Conservation (phyloP, 2,797 vertebrate species). For the Hylomyscus alleni region DNA sequence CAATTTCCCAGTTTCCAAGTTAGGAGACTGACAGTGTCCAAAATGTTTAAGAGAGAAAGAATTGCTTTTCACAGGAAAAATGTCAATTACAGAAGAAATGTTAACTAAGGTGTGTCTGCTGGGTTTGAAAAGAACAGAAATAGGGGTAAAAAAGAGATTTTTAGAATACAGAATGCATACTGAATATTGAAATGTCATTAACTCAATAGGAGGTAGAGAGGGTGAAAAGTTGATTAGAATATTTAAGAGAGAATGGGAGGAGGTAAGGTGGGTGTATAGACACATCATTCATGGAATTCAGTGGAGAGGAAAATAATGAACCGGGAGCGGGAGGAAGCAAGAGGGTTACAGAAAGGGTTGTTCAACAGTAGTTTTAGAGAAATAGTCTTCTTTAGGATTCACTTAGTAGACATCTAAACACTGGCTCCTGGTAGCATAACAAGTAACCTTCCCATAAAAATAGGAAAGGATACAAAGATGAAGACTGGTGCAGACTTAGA, state of each 20-base stretch:
- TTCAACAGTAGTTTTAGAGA: background rate
- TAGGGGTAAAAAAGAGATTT: background rate
- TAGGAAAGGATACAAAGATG: background rate
- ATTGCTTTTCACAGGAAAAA: background rate
- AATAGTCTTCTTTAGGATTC: background rate
- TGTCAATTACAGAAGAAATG: background rate
- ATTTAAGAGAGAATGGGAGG: background rate
- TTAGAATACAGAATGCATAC: background rate
- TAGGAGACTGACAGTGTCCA: background rate
- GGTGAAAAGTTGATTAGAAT: constrained; percentile 8
- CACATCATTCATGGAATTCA: background rate
- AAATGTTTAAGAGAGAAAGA: background rate
- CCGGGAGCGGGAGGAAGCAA: background rate
- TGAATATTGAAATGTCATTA: background rate
- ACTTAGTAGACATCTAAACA: background rate
- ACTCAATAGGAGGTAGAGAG: background rate
- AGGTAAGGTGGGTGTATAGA: background rate
- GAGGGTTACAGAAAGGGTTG: background rate
- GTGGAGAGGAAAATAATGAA: background rate
- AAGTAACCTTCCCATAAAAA: background rate
- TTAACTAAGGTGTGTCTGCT: background rate
- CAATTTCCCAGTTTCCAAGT: background rate
- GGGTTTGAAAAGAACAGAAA: background rate
- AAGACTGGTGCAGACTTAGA: background rate
- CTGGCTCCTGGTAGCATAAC: background rate